Evolutionary conservation across 2,888 invertebrate species (phyloP).

Genomic region (Orchesellides sinensis): DNA sequence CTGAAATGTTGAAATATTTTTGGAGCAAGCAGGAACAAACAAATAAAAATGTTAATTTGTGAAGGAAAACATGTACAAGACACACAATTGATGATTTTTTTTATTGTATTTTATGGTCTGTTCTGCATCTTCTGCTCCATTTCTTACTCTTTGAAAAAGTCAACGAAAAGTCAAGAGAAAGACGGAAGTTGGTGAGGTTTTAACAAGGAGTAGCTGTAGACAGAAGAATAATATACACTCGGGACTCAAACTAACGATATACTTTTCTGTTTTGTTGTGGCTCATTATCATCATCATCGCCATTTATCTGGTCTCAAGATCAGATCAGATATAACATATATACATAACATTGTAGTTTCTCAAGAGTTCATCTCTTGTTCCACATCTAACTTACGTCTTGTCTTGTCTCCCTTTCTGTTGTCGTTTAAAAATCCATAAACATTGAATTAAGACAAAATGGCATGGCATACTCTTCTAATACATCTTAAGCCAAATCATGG

Average conservation of each 20-base stretch:
- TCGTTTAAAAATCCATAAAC: too few species aligned
- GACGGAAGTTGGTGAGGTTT: not conserved
- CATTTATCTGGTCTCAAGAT: too few species aligned
- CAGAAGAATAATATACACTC: not conserved
- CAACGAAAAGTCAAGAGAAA: not conserved
- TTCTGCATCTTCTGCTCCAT: not conserved
- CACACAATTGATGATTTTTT: not conserved
- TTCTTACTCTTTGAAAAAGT: not conserved
- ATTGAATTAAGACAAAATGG: too few species aligned
- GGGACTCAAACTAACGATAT: too few species aligned
- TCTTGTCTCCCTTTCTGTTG: too few species aligned
- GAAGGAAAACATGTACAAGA: not conserved
- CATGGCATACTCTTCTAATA: too few species aligned
- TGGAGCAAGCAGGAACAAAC: not conserved
- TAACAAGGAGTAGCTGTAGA: slow-evolving; percentile 7
- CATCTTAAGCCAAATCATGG: too few species aligned
- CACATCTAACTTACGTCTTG: too few species aligned
- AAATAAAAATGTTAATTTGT: slow-evolving; percentile 3
- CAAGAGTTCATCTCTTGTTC: too few species aligned
- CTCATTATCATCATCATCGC: slow-evolving; percentile 8
- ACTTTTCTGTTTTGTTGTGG: slow-evolving; percentile 1
- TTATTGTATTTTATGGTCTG: not conserved
- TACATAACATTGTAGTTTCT: too few species aligned
- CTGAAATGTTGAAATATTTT: slow-evolving; percentile 21
- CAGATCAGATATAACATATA: too few species aligned